Percentiles rank a stretch among this genome's conserved stretches.
Evolutionary conservation across 1,140 invertebrate species (phyloP).

Genomic region (Halictus rubicundus): DNA sequence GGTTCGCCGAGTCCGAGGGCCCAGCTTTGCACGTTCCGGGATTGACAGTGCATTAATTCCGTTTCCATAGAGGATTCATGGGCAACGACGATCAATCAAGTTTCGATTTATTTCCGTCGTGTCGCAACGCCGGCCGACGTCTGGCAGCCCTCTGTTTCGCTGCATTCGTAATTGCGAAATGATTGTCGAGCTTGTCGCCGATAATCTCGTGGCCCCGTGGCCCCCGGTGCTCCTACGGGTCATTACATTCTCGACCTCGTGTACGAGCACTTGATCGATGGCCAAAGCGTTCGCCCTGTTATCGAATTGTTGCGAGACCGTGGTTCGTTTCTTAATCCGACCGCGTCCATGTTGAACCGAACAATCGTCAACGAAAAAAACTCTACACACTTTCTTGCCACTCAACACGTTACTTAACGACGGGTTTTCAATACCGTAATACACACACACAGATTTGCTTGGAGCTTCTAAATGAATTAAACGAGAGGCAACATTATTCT

Average conservation of each 20-base stretch:
- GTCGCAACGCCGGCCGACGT: conserved; percentile 14
- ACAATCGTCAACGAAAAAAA: too few relatives aligned
- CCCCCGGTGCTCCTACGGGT: conserved; percentile 40
- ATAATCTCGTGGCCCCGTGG: conserved; percentile 28
- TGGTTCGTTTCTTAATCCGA: neutral
- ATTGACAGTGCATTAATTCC: conserved; percentile 51
- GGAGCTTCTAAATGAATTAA: too few relatives aligned
- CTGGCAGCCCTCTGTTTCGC: conserved; percentile 33
- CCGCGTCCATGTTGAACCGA: too few relatives aligned
- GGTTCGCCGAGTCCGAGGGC: neutral
- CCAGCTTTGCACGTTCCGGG: neutral
- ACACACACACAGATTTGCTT: too few relatives aligned
- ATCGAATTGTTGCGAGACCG: conserved; percentile 3
- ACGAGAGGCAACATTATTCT: too few relatives aligned
- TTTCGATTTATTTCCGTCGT: conserved; percentile 43
- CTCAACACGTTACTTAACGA: too few relatives aligned
- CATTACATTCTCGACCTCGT: conserved; percentile 23
- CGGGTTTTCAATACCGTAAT: too few relatives aligned
- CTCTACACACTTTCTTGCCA: too few relatives aligned
- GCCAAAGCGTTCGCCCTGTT: neutral
- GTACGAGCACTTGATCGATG: conserved; percentile 47
- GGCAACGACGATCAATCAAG: conserved; percentile 38
- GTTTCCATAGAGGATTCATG: conserved; percentile 8
- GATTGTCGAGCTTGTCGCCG: conserved; percentile 55
- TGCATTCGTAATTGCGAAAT: conserved; percentile 56